phyloP scores from a whole-genome alignment of 2,888 invertebrate species.

The Dichetophora obliterata region DNA sequence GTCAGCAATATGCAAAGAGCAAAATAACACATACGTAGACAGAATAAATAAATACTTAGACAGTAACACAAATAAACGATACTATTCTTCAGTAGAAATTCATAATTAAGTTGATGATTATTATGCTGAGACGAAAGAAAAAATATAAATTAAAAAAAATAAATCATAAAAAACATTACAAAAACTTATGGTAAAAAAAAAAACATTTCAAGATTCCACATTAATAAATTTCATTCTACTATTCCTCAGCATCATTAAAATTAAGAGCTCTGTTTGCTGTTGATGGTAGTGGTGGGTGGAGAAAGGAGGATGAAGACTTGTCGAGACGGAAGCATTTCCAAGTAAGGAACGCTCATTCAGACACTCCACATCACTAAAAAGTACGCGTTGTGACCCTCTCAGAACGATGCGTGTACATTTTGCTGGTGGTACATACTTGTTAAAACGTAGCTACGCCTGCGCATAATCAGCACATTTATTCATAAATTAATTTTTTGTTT shows the following conservation, averaged over 20 bases:
- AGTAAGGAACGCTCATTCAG: too few relatives aligned
- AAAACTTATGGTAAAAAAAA: background rate
- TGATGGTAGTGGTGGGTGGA: background rate
- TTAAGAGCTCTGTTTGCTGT: background rate
- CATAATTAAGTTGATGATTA: constrained; percentile 35
- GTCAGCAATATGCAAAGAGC: constrained; percentile 34
- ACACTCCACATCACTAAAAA: too few relatives aligned
- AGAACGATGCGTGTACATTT: background rate
- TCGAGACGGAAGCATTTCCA: background rate
- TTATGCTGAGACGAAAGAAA: constrained; percentile 16
- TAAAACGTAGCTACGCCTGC: background rate
- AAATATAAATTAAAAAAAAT: background rate
- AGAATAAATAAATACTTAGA: background rate
- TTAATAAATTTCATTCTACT: background rate
- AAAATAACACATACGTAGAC: background rate
- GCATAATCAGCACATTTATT: constrained; percentile 15
- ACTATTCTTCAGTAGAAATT: constrained; percentile 19
- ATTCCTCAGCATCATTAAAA: constrained; percentile 15
- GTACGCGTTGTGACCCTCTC: too few relatives aligned
- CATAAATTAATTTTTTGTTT: background rate
- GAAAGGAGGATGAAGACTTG: background rate
- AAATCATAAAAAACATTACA: background rate
- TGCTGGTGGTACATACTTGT: background rate
- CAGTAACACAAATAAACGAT: background rate
- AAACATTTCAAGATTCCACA: too few relatives aligned